Percentiles rank a stretch among this genome's conserved stretches.
Conservation (phyloP, 2,888 invertebrate genomes). For the Eupithecia vulgata region DNA sequence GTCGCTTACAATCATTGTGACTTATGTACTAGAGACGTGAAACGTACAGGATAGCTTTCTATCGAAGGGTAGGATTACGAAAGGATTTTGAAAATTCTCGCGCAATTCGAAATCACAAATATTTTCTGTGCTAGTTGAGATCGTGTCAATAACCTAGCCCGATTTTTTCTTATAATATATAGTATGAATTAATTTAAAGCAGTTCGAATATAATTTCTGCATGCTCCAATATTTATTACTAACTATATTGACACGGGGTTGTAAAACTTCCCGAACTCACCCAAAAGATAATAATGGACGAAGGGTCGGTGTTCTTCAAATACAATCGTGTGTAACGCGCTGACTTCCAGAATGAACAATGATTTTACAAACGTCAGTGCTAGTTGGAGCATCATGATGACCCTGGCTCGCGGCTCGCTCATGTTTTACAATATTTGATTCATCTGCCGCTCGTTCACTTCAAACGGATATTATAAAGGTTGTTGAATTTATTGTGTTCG, state of each 20-base stretch:
- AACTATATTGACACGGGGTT: too few relatives aligned
- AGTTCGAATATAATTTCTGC: not conserved
- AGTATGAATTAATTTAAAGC: too few relatives aligned
- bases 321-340: not conserved
- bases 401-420: not conserved
- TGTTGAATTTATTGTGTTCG: constrained; percentile 2
- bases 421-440: constrained; percentile 21
- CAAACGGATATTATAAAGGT: constrained; percentile 5
- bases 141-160: not conserved
- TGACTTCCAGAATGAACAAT: not conserved
- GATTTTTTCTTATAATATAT: not conserved
- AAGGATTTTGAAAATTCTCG: not conserved
- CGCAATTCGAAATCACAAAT: not conserved
- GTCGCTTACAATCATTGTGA: not conserved
- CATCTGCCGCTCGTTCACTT: constrained; percentile 10
- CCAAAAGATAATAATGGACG: not conserved
- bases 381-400: not conserved
- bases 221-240: too few relatives aligned
- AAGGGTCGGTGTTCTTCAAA: not conserved
- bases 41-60: not conserved
- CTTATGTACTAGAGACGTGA: not conserved
- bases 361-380: not conserved
- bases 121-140: not conserved
- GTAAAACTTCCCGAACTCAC: not conserved
- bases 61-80: not conserved